Evolutionary conservation across 2,797 vertebrate species (phyloP), one percentile per base, ranked within the genome.

Genomic region (Pseudomugil tenellus): DNA sequence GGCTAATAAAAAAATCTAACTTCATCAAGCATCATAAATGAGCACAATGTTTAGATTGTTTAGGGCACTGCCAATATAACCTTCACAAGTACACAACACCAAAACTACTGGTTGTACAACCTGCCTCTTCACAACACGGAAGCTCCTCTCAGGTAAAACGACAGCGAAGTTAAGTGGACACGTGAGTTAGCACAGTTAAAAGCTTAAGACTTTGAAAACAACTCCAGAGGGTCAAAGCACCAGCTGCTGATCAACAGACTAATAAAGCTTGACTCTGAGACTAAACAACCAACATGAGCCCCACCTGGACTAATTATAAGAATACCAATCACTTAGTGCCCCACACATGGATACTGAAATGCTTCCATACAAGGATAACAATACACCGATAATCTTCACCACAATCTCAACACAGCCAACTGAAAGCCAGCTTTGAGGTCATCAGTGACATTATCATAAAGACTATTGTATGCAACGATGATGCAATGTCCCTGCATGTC

Each of bases 341-440:
- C 29, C 3, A 55, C 17, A 74, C 63, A 69, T 35, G 32, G 16
- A 53, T 68, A 10, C 46, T 51, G 43, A 29, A 35, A 32, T 35
- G 31, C 28, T 32, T 51, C 29, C 16, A 32, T 34, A 34, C 32
- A 62, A 62, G n/a, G 41, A 31, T 31, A 32, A 46, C 23, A 31
- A 31, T 13, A 8, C 31, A 32, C 59, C 11, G 1, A 49, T 31
- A 32, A 61, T 14, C 46, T 48, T 49, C 29, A 48, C 14, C 59
- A 25, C 8, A 16, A 61, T 32, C 19, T 61, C 32, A 10, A n/a
- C 31, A 13, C n/a, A 23, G 43, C 39, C 28, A 41, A 16, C n/a
- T 61, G 58, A 28, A 62, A 48, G 48, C 43, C 23, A 34, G 25
- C 48, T 52, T 14, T 12, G 49, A 63, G 32, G 29, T 25, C 19